A percentile compares a stretch with the other conserved stretches of the same genome.
phyloP scores from a whole-genome alignment of 2,113 vertebrate species.

The Thryonomys swinderianus region DNA sequence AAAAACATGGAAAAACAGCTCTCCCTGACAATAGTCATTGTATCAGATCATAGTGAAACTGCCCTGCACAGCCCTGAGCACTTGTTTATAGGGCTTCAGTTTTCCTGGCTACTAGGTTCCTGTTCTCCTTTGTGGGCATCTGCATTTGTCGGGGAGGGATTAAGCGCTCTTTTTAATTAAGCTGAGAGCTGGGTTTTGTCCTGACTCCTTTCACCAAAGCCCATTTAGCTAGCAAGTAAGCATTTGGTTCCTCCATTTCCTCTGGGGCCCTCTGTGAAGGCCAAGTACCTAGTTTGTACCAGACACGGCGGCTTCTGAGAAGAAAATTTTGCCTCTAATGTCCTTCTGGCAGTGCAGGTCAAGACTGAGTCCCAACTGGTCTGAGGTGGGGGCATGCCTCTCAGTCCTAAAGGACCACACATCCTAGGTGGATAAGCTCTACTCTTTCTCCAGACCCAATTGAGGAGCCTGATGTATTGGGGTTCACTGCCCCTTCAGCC shows the following conservation, averaged over 20 bases:
- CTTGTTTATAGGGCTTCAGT: constrained; percentile 65
- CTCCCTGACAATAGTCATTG: constrained; percentile 61
- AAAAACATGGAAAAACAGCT: constrained; percentile 78
- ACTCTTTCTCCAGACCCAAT: neutral
- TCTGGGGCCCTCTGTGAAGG: constrained; percentile 20
- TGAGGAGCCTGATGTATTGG: neutral
- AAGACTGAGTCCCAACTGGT: neutral
- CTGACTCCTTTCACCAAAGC: constrained; percentile 60
- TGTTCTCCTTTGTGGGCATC: constrained; percentile 47
- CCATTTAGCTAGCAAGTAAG: neutral
- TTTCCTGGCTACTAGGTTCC: constrained; percentile 56
- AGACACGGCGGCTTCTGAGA: neutral
- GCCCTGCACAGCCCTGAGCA: neutral
- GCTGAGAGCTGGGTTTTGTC: constrained; percentile 30
- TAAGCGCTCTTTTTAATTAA: constrained; percentile 37
- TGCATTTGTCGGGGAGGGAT: constrained; percentile 39
- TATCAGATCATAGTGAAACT: constrained; percentile 50
- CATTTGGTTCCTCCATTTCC: constrained; percentile 56
- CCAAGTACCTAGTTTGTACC: neutral
- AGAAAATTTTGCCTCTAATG: constrained; percentile 12
- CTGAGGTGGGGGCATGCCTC: neutral
- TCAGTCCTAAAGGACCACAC: neutral
- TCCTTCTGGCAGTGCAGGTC: constrained; percentile 1
- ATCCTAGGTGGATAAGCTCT: neutral
- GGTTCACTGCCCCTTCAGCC: neutral